Evolutionary conservation across 2,888 invertebrate species (phyloP), one percentile per base, ranked within the genome.

Genomic region (Chironomus tentans): DNA sequence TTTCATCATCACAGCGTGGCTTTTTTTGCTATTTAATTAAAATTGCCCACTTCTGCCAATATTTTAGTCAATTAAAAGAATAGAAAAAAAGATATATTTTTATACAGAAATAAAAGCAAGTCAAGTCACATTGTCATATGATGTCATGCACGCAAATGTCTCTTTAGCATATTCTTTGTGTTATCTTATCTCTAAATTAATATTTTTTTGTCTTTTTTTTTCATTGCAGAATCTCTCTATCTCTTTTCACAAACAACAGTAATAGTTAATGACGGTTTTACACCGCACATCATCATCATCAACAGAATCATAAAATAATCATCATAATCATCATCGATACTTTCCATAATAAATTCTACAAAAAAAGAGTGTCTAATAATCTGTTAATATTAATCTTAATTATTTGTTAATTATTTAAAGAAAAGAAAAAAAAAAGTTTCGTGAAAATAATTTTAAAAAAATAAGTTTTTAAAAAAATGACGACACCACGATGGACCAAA

Each of bases 401-500:
- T 70, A 70, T 15, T 56, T 15, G 56, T 15, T 15, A 56, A 15
- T 15, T 15, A 56, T 56, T 56, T 56, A 48, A 70, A 21, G 3
- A 22, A 12, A 28, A 68, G 15, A 7, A 21, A 70, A 3, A 13
- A 38, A 68, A n/a, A 7, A 21, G 46, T 38, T 38, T 38, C 38
- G 38, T 38, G 38, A 38, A 38, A 38, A 38, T 38, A 38, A 10
- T 38, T 38, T 38, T 38, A 71, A n/a, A 28, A 28, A 28, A 28
- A 28, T 28, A 28, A 28, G 2, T 18, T 62, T 21, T 21, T 62
- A 62, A 62, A 18, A 71, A 50, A 71, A 72, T 72, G 72, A 72
- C 72, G 72, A 72, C 72, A 61, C 72, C 72, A 38, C 24, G 61
- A 48, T 72, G 72, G 72, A 72, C 72, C 18, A 72, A 61, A 56